Conservation (phyloP, 2,888 invertebrate species). For the Corythucha ciliata region DNA sequence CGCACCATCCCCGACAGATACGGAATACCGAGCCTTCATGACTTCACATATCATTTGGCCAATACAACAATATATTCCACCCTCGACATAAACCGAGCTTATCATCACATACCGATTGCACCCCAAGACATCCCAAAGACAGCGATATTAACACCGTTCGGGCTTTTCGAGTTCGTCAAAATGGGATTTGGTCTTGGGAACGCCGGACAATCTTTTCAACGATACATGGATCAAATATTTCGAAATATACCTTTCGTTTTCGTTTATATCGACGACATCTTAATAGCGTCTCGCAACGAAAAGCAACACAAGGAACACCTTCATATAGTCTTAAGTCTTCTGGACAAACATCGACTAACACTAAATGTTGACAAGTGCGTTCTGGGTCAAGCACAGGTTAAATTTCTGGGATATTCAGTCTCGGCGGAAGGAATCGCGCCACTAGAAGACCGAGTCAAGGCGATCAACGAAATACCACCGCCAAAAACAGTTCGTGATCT, state of each 20-base stretch:
- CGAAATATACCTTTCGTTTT: conserved; percentile 32
- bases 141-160: conserved; percentile 35
- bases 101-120: conserved; percentile 34
- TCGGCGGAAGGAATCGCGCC: conserved; percentile 25
- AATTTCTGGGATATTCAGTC: conserved; percentile 27
- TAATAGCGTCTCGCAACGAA: conserved; percentile 32
- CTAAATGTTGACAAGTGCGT: conserved; percentile 34
- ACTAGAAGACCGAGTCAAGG: conserved; percentile 15
- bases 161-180: conserved; percentile 28
- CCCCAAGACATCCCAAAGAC: conserved; percentile 35
- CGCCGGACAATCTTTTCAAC: conserved; percentile 34
- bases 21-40: conserved; percentile 33
- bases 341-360: conserved; percentile 31
- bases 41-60: conserved; percentile 27
- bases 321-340: conserved; percentile 22
- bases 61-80: conserved; percentile 27
- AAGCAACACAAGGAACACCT: conserved; percentile 33
- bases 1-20: conserved; percentile 35
- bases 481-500: conserved; percentile 35
- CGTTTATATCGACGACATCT: conserved; percentile 39
- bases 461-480: conserved; percentile 21
- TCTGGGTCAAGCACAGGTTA: conserved; percentile 16
- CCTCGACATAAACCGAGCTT: conserved; percentile 31
- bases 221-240: conserved; percentile 34
- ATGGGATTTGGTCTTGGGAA: conserved; percentile 33